Percentiles rank a stretch among this genome's conserved stretches.
Conservation (phyloP, 1,140 invertebrate species). For the Penaeus indicus region DNA sequence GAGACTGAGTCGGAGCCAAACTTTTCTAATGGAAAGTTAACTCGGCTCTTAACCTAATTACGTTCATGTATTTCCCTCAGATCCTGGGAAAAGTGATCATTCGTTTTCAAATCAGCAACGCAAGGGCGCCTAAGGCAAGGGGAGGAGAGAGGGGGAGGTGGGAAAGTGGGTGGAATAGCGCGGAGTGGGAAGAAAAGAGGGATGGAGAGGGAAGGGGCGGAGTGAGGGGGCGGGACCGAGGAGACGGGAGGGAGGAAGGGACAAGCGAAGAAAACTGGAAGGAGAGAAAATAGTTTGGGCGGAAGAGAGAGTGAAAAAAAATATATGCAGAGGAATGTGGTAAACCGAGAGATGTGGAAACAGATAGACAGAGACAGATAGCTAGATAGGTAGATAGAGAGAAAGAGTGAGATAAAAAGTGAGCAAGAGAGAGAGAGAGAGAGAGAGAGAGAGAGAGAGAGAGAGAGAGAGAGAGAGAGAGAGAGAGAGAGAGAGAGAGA, state of each 20-base stretch:
- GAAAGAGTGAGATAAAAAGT: slow-evolving; percentile 19
- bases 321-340: neutral
- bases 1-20: too few species aligned
- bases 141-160: neutral
- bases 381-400: neutral
- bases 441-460: slow-evolving; percentile 1
- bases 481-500: too few species aligned
- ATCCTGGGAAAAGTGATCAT: slow-evolving; percentile 25
- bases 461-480: neutral
- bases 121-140: neutral
- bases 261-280: too few species aligned
- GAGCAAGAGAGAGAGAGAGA: neutral
- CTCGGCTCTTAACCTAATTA: slow-evolving; percentile 33
- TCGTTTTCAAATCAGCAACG: slow-evolving; percentile 7
- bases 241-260: neutral
- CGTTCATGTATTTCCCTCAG: slow-evolving; percentile 22
- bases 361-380: slow-evolving; percentile 9
- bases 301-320: neutral
- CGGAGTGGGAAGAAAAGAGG: too few species aligned
- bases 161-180: too few species aligned
- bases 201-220: too few species aligned
- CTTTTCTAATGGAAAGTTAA: neutral
- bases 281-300: neutral
- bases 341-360: neutral
- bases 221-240: neutral